These are phyloP conservation scores for Drosophila athabasca DNA, from an alignment of 1,140 invertebrate genomes.

Conservation along the genomic window DNA sequence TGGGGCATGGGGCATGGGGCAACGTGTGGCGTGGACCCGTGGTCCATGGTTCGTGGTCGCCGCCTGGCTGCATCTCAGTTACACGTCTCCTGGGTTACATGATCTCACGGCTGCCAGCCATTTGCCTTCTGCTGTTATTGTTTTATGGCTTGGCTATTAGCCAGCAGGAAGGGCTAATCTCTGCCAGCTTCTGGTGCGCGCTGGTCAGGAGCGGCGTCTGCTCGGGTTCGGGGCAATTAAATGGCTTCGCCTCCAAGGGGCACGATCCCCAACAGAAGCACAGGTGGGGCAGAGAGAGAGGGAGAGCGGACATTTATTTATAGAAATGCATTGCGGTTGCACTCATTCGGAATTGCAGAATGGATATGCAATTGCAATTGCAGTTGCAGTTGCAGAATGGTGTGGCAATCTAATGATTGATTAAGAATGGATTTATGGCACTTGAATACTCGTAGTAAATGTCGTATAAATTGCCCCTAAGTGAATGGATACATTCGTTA, in stretches of 20 bases:
- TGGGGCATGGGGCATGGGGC: not conserved
- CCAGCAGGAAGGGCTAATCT: slow-evolving; percentile 52
- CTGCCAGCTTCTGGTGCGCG: slow-evolving; percentile 21
- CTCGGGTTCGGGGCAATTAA: slow-evolving; percentile 50
- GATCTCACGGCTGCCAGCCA: slow-evolving; percentile 22
- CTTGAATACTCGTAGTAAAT: too few species aligned
- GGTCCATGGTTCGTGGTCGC: slow-evolving; percentile 15
- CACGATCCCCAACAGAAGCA: slow-evolving; percentile 20
- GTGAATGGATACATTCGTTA: too few species aligned
- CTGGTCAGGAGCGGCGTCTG: slow-evolving; percentile 32
- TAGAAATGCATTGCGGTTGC: slow-evolving; percentile 33
- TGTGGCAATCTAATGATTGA: too few species aligned
- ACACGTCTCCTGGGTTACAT: slow-evolving; percentile 41
- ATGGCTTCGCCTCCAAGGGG: slow-evolving; percentile 57
- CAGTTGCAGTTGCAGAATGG: too few species aligned
- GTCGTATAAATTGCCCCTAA: too few species aligned
- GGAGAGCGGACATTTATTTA: slow-evolving; percentile 31
- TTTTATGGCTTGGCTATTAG: slow-evolving; percentile 79
- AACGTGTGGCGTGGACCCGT: slow-evolving; percentile 31
- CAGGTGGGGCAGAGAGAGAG: slow-evolving; percentile 9
- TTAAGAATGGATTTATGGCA: not conserved
- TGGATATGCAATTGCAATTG: too few species aligned
- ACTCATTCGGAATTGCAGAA: not conserved
- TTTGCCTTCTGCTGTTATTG: slow-evolving; percentile 56
- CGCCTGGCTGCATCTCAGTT: slow-evolving; percentile 26